Evolutionary conservation across 2,888 invertebrate species (phyloP).

Genomic region (Trichopoda pennipes): DNA sequence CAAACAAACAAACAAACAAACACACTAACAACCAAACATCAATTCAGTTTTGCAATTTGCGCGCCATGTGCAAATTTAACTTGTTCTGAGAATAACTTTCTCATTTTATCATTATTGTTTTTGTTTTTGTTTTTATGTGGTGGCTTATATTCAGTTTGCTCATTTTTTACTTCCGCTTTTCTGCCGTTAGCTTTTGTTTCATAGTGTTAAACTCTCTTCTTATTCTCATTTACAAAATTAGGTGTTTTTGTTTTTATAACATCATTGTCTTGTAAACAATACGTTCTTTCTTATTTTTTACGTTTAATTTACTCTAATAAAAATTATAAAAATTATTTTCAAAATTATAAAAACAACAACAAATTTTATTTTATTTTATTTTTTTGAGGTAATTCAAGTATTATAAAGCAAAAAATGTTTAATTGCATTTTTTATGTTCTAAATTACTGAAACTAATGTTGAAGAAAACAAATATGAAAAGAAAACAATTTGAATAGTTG

Average conservation of each 20-base stretch:
- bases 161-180: conserved; percentile 59
- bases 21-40: conserved; percentile 23
- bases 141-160: conserved; percentile 57
- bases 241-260: conserved; percentile 16
- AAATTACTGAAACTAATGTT: no score
- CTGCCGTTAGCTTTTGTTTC: conserved; percentile 43
- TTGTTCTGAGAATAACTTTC: conserved; percentile 57
- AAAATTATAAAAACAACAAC: no score
- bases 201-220: conserved; percentile 35
- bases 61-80: conserved; percentile 67
- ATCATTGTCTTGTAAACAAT: no score
- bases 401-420: no score
- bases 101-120: conserved; percentile 45
- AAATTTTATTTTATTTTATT: no score
- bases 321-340: not conserved
- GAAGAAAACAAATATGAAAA: no score
- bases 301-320: conserved; percentile 10
- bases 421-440: no score
- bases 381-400: no score
- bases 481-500: no score
- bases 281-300: not conserved
- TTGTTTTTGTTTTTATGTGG: conserved; percentile 44
- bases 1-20: conserved; percentile 40
- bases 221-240: conserved; percentile 41
- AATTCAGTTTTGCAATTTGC: conserved; percentile 64